Evolutionary conservation across 2,888 invertebrate genomes (phyloP), one percentile per base, ranked within the genome.

Genomic region (Folsomia manolachei): DNA sequence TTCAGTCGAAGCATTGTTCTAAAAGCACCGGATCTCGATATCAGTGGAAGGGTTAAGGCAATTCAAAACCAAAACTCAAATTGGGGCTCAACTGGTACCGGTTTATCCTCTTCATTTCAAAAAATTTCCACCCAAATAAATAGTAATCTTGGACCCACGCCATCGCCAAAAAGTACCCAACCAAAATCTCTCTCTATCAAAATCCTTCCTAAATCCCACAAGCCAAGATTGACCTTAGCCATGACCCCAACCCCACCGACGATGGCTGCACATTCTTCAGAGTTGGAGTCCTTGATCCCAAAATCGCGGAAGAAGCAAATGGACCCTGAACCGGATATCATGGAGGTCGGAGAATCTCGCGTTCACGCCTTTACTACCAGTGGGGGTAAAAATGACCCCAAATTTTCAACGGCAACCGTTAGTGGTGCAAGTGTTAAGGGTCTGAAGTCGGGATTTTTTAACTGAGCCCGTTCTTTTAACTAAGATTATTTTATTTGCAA

Each of bases 1-100:
- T 77, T 79, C 63, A 78, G 74, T 62, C 71, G 76, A 60, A 76
- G 64, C 26, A 78, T 79, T 63, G 56, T 74, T 1, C 63, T 72
- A 11, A 78, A 77, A 27, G 27, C 64, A 27, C 27, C 56, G 1
- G 60, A 64, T 7, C 9, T 26, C 2, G 53, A 39, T 39, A 9
- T 39, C 14, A 7, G 19, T 7, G n/a, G n/a, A 7, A 56, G n/a
- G 4, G 18, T 56, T 7, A 56, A 56, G 21, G 39, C 39, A 4
- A 39, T 39, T 14, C 39, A 39, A 9, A 4, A 39, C 7, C 4
- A 9, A 14, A 39, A 4, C 14, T 14, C 4, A 39, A 39, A 9
- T 4, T 39, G 7, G 14, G 7, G 7, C 14, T 14, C 39, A 4
- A 39, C 39, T 4, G 14, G 7, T 9, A 39, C 4, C 7, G 4